Percentiles rank a stretch among this genome's conserved stretches.
These are phyloP conservation scores for Tyrophagus putrescentiae DNA, from an alignment of 1,140 invertebrate species.

Conservation along the genomic window DNA sequence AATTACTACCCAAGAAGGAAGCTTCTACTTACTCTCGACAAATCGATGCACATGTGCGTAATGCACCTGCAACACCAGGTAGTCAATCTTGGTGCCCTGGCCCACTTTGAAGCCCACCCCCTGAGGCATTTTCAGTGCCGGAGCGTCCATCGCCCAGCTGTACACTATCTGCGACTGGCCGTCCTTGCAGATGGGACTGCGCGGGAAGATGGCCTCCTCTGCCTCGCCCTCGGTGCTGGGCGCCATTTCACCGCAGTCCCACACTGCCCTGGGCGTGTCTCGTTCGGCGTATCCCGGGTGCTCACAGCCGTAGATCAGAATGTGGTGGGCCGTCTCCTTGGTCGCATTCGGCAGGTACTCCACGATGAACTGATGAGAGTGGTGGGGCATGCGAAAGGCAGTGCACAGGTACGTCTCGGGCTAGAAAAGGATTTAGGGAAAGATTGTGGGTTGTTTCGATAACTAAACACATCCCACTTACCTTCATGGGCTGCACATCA, in stretches of 20 bases:
- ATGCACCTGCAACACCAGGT: conserved; percentile 71
- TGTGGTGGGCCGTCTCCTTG: conserved; percentile 82
- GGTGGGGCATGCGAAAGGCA: conserved; percentile 53
- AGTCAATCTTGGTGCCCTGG: conserved; percentile 36
- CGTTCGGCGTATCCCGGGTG: conserved; percentile 55
- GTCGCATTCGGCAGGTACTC: conserved; percentile 84
- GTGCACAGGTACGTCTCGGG: conserved; percentile 71
- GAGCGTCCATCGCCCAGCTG: conserved; percentile 92
- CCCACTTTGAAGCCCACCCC: conserved; percentile 46
- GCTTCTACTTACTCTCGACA: conserved; percentile 40
- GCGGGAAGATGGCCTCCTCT: not conserved
- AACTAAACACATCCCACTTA: conserved; percentile 34
- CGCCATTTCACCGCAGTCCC: conserved; percentile 89
- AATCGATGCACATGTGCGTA: conserved; percentile 61
- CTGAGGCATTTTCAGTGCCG: conserved; percentile 60
- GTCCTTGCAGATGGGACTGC: conserved; percentile 29
- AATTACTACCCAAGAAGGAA: not conserved
- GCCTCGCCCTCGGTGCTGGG: conserved; percentile 31
- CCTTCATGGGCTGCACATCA: conserved; percentile 47
- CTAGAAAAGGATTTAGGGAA: conserved; percentile 37
- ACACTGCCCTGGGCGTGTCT: conserved; percentile 42
- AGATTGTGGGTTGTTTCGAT: not conserved
- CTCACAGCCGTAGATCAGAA: conserved; percentile 83
- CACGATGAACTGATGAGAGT: conserved; percentile 63
- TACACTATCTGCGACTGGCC: conserved; percentile 60